phyloP scores from a whole-genome alignment of 2,113 vertebrate genomes.

The Semnopithecus entellus region DNA sequence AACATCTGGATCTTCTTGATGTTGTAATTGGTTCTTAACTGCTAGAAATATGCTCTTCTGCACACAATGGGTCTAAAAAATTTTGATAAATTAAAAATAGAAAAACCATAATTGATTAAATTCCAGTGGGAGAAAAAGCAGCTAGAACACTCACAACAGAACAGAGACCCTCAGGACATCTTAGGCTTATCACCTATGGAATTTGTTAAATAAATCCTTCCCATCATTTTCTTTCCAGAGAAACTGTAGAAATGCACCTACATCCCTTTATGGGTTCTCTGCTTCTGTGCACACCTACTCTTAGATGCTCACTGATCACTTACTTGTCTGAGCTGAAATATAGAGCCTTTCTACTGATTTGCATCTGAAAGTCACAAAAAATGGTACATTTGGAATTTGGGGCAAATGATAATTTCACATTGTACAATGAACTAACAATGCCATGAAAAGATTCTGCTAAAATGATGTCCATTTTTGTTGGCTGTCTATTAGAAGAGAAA shows the following conservation, averaged over 20 bases:
- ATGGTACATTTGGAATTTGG: not conserved
- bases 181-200: not conserved
- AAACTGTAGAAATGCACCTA: not conserved
- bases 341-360: not conserved
- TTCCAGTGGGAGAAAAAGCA: not conserved
- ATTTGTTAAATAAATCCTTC: not conserved
- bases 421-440: not conserved
- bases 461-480: not conserved
- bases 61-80: not conserved
- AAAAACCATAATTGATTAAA: not conserved
- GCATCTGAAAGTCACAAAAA: not conserved
- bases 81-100: not conserved
- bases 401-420: not conserved
- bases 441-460: not conserved
- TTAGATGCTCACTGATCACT: not conserved
- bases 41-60: not conserved
- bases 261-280: not conserved
- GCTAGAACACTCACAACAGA: not conserved
- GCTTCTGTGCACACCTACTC: not conserved
- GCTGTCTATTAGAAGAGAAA: conserved; percentile 21
- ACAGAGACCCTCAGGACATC: not conserved
- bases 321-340: not conserved
- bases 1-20: not conserved
- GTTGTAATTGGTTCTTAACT: not conserved
- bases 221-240: not conserved